Evolutionary conservation across 2,888 invertebrate species (phyloP), one percentile per base, ranked within the genome.

Genomic region (Lymantria dispar): DNA sequence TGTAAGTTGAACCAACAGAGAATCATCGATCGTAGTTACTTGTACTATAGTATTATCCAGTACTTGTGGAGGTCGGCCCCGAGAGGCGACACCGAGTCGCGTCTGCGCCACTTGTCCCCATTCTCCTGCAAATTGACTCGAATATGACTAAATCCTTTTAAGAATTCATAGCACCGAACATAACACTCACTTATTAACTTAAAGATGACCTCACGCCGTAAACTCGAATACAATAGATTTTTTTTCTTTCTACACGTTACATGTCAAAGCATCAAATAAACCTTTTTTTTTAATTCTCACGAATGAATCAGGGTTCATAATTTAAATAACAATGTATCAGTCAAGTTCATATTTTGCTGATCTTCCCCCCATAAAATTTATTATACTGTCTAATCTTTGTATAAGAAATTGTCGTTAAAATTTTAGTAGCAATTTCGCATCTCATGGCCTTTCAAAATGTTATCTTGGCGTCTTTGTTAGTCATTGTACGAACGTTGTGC

Each of bases 81-180:
- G 58, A 54, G 53, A 55, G 67, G 64, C 68, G 68, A 67, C 68
- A 76, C 76, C 76, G 81, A 63, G 88, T 68, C 87, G 87, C 86
- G 83, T 71, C 80, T 52, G 55, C 59, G 47, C 70, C 80, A 85
- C 83, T 87, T 86, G 89, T 74, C 83, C 87, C 70, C 87, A 84
- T 88, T 89, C 84, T 76, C 66, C 78, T 70, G 76, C 76, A 80
- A 84, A 85, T 83, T 83, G 76, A 78, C 78, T 81, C 70, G 72
- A 78, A 78, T 80, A 80, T 79, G 80, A 81, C 79, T 82, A 85
- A 87, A 87, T 87, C 85, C 85, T 80, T 85, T 84, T 80, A 82
- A 80, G 76, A 79, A 83, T 81, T 78, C 76, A 72, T 73, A 72
- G 62, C 64, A 59, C 57, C 37, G 60, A 56, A 64, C 63, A 72